Base-by-base conservation (phyloP, 2,113 vertebrate genomes). In the Phylloscopus whistleri region DNA sequence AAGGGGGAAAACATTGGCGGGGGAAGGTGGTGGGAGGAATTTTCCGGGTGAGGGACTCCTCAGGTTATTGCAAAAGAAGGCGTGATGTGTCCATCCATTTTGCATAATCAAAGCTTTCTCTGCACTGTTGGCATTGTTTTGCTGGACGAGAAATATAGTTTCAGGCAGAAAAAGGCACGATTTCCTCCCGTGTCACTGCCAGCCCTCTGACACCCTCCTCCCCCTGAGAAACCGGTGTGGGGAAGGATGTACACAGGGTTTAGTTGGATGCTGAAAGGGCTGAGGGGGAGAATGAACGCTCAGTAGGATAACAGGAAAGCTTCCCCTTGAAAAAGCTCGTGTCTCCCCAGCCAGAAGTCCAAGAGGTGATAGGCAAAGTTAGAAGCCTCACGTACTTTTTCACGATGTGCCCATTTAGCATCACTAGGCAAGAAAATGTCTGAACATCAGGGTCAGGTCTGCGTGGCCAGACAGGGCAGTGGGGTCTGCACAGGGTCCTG, bases 51-150 rank as follows among this genome's bases (percentile, higher is more conserved):
- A 92, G 92, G 46, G 95, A 95, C 56, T 97, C 88, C 79, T 95
- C 94, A 22, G 28, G 87, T 90, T 94, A 66, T 41, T 67, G 70
- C 39, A 72, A 90, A 85, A 80, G 96, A 95, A 84, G 64, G 78
- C 66, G 11, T 55, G 64, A 77, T 72, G 33, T 83, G 64, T 94
- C 87, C 95, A 44, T 96, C 96, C 95, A 93, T 97, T 97, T 97
- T 98, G 95, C 95, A 85, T 96, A 89, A 91, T 68, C 92, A 96
- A 93, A 88, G 74, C 87, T 87, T 89, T 84, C 73, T 84, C 95
- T 78, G 84, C 94, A 19, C 87, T 72, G 90, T 92, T 94, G 94
- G 78, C 82, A 64, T 78, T 95, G 92, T 93, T 96, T 94, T 83
- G 68, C 76, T 94, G 93, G 90, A 83, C 1, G 16, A 95, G 79